Conservation (phyloP, 2,797 vertebrate species). For the Ficedula albicollis region DNA sequence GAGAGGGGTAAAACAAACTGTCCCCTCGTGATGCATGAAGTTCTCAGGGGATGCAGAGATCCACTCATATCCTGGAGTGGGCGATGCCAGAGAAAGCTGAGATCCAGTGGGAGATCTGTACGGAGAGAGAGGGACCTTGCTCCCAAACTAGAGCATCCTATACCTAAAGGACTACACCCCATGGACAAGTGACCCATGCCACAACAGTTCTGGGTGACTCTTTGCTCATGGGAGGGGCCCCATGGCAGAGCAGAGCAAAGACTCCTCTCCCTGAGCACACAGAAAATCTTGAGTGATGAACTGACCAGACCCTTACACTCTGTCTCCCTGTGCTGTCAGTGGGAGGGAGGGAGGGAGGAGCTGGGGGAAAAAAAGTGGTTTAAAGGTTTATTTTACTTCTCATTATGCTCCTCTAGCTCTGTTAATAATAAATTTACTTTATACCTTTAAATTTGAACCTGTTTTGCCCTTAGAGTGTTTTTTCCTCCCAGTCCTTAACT, state of each 20-base stretch:
- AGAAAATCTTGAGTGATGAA: not conserved
- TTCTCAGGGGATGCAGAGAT: not conserved
- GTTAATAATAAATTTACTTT: not conserved
- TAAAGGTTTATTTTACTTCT: not conserved
- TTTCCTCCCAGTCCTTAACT: not conserved
- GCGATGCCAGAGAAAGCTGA: no score
- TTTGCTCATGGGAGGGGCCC: not conserved
- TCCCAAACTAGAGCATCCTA: not conserved
- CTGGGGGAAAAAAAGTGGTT: not conserved
- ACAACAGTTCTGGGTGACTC: not conserved
- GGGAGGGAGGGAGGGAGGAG: not conserved
- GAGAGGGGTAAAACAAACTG: not conserved
- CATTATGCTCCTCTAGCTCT: not conserved
- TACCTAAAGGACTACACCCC: no score
- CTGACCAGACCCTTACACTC: not conserved
- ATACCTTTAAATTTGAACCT: not conserved
- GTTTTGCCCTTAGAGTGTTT: not conserved
- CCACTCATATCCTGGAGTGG: not conserved
- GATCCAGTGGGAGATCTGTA: not conserved
- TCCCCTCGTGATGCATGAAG: accelerated
- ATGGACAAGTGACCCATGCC: not conserved
- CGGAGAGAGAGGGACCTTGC: not conserved
- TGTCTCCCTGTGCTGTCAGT: not conserved
- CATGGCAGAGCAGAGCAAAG: not conserved
- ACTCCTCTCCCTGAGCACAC: not conserved